phyloP scores from a whole-genome alignment of 2,113 vertebrate genomes.

The Vulpes vulpes region DNA sequence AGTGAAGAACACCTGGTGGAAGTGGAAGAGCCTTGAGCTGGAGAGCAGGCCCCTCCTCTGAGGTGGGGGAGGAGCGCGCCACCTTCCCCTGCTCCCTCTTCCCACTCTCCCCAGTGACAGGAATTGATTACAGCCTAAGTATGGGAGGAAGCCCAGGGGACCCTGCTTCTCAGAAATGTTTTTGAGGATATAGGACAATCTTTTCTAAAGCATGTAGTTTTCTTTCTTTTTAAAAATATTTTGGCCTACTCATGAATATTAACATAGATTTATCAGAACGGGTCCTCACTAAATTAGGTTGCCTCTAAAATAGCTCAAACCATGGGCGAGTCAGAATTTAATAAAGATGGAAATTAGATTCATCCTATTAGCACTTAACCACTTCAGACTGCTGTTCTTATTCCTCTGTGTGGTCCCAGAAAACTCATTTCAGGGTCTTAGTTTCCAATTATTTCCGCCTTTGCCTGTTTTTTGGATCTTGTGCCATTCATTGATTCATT shows the following conservation, averaged over 20 bases:
- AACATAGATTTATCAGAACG: not conserved
- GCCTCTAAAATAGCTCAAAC: not conserved
- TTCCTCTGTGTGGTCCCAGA: not conserved
- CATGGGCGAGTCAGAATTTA: not conserved
- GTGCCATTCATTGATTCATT: not conserved
- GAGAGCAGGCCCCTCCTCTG: accelerated
- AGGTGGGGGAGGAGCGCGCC: accelerated
- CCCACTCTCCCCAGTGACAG: not conserved
- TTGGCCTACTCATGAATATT: not conserved
- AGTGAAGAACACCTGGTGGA: not conserved
- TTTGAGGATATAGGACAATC: not conserved
- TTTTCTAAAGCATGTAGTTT: not conserved
- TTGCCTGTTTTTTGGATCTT: not conserved
- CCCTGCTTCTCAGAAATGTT: not conserved
- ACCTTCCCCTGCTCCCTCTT: not conserved
- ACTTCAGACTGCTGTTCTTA: not conserved
- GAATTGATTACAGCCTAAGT: not conserved
- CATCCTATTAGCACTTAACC: not conserved
- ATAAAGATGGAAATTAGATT: slow-evolving; percentile 35
- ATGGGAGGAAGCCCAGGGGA: not conserved
- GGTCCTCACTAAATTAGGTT: not conserved
- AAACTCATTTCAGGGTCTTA: not conserved
- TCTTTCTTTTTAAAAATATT: not conserved
- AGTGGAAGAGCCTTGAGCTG: not conserved
- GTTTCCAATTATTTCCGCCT: not conserved